Conservation (phyloP, 1,140 invertebrate species). For the Armadillidium nasatum region DNA sequence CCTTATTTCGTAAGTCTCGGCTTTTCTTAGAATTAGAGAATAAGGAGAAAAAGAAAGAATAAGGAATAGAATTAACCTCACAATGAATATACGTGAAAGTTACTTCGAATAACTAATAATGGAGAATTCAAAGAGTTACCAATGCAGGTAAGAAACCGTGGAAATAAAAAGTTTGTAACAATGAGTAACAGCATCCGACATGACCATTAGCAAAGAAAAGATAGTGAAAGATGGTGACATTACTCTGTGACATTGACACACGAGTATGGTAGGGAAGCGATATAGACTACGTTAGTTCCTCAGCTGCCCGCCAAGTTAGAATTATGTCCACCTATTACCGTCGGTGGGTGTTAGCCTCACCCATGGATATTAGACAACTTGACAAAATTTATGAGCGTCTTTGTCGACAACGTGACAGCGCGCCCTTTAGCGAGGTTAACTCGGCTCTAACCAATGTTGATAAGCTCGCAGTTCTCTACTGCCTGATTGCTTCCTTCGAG, state of each 20-base stretch:
- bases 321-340: constrained; percentile 43
- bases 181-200: constrained; percentile 9
- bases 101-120: not conserved
- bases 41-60: too few relatives aligned
- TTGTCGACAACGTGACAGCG: constrained; percentile 44
- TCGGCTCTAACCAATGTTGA: constrained; percentile 26
- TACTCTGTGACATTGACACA: not conserved
- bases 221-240: constrained; percentile 10
- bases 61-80: not conserved
- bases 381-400: constrained; percentile 45
- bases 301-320: constrained; percentile 25
- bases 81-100: not conserved
- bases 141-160: not conserved
- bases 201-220: constrained; percentile 7
- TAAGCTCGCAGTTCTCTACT: constrained; percentile 8
- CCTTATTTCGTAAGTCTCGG: too few relatives aligned
- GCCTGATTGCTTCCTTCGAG: constrained; percentile 3
- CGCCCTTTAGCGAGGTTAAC: constrained; percentile 40
- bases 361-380: constrained; percentile 45
- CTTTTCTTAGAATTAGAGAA: too few relatives aligned
- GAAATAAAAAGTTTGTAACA: not conserved
- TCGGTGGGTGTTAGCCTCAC: constrained; percentile 43
- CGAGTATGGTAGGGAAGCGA: not conserved
- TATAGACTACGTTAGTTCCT: not conserved
- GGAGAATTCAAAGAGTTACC: not conserved